phyloP scores from a whole-genome alignment of 2,888 invertebrate genomes.

The Drosophila acutilabella region DNA sequence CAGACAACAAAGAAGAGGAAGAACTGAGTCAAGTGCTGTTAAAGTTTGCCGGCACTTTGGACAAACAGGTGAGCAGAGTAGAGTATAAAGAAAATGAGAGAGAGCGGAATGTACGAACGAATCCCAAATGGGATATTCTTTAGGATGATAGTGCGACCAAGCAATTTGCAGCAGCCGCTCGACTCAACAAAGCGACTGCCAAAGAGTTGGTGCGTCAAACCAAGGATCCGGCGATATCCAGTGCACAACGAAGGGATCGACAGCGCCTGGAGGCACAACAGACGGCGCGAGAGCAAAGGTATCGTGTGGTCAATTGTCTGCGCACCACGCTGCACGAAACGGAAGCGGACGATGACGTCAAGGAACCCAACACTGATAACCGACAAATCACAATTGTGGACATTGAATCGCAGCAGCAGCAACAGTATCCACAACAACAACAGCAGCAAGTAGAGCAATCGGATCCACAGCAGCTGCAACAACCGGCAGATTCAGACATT shows the following conservation, averaged over 20 bases:
- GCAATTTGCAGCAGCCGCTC: conserved; percentile 84
- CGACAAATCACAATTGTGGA: conserved; percentile 86
- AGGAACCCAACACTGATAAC: conserved; percentile 31
- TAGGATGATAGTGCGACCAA: conserved; percentile 85
- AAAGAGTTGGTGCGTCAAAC: conserved; percentile 85
- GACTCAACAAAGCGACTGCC: conserved; percentile 85
- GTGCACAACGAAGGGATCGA: conserved; percentile 84
- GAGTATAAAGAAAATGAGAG: neutral
- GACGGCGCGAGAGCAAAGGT: conserved; percentile 86
- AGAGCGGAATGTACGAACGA: neutral
- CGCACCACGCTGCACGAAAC: conserved; percentile 83
- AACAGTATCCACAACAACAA: neutral
- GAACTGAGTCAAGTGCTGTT: conserved; percentile 88
- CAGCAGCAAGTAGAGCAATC: conserved; percentile 4
- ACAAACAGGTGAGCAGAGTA: conserved; percentile 86
- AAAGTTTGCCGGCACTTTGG: conserved; percentile 90
- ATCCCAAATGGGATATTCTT: neutral
- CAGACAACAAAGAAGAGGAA: conserved; percentile 72
- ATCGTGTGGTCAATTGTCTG: conserved; percentile 87
- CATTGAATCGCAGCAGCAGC: conserved; percentile 84
- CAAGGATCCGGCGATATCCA: conserved; percentile 82
- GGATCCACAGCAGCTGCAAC: conserved; percentile 33
- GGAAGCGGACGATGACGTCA: conserved; percentile 40
- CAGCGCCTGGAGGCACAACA: conserved; percentile 85
- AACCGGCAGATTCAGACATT: conserved; percentile 80